Conservation (phyloP, 2,113 vertebrate species). For the Dicrurus megarhynchus region DNA sequence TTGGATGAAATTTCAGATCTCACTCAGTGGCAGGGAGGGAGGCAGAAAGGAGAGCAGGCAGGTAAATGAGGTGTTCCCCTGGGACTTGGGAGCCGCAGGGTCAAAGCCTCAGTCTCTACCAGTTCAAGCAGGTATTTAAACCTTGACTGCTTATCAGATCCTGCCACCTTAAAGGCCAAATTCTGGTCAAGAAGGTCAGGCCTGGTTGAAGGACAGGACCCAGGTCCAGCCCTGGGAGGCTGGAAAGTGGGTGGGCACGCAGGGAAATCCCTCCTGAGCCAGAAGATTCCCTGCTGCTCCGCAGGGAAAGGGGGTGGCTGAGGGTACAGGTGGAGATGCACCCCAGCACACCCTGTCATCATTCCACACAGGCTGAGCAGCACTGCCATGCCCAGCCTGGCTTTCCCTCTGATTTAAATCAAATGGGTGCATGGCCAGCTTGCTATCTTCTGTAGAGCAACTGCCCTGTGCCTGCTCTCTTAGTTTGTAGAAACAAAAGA, state of each 20-base stretch:
- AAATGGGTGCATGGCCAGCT: background rate
- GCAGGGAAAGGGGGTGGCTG: background rate
- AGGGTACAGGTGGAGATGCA: accelerated
- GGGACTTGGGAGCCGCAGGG: background rate
- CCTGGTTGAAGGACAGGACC: background rate
- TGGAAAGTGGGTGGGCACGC: accelerated
- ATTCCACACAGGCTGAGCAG: background rate
- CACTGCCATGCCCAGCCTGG: background rate
- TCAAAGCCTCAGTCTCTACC: background rate
- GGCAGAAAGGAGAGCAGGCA: background rate
- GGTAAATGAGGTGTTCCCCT: background rate
- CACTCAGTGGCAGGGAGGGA: background rate
- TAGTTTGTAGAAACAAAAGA: background rate
- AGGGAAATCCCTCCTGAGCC: background rate
- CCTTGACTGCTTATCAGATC: background rate
- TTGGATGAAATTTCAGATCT: background rate
- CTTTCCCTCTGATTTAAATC: background rate
- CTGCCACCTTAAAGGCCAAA: accelerated
- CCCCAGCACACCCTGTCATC: accelerated
- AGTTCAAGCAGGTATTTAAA: background rate
- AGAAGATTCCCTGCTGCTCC: background rate
- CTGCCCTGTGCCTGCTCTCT: background rate
- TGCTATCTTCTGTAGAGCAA: background rate
- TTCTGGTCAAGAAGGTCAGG: background rate
- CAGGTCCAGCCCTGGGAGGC: background rate